Percentiles rank a stretch among this genome's conserved stretches.
Conservation (phyloP, 2,113 vertebrate species). For the Lagopus muta region DNA sequence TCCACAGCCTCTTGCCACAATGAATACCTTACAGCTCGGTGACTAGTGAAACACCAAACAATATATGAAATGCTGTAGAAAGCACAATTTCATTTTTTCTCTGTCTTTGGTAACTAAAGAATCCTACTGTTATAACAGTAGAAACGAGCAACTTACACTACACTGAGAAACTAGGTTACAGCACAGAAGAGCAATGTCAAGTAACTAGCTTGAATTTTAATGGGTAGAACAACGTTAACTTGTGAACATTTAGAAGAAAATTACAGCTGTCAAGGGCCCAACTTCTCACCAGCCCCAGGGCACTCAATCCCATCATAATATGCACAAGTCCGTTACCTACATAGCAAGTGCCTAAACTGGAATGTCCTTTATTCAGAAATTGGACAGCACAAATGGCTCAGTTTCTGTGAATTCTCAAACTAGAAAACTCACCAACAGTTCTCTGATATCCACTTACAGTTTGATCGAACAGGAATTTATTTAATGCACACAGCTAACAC, state of each 20-base stretch:
- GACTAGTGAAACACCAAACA: not conserved
- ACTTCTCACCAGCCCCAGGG: not conserved
- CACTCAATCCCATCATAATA: not conserved
- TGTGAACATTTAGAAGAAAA: not conserved
- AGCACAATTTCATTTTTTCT: not conserved
- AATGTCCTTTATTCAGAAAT: not conserved
- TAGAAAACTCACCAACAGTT: conserved; percentile 17
- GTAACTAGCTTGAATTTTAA: not conserved
- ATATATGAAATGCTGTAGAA: not conserved
- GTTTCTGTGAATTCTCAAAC: not conserved
- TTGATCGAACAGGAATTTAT: not conserved
- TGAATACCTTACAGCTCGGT: not conserved
- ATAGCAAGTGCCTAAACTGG: not conserved
- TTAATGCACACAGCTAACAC: not conserved
- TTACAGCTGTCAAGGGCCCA: not conserved
- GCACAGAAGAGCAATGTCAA: not conserved
- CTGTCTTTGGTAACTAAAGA: not conserved
- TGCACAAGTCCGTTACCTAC: not conserved
- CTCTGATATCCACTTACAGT: not conserved
- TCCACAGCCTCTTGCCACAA: not conserved
- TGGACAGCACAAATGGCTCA: not conserved
- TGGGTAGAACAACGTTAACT: not conserved
- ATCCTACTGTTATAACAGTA: not conserved
- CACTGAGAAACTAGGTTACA: not conserved
- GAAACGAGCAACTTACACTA: not conserved